These are phyloP conservation scores for Denticeps clupeoides DNA, from an alignment of 2,797 vertebrate genomes.

Conservation along the genomic window DNA sequence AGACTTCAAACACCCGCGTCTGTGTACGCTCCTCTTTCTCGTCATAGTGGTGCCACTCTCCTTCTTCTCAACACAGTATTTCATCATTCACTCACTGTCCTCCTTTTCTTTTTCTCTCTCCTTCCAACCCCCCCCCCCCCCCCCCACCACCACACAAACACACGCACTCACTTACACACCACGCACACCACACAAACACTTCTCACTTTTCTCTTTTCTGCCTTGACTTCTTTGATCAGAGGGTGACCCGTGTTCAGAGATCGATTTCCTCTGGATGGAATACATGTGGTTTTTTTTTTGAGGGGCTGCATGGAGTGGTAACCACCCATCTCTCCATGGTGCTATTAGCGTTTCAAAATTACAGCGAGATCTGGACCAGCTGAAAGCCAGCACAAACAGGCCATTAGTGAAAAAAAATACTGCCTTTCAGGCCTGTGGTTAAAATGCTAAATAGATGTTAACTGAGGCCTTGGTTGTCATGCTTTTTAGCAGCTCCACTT, in stretches of 20 bases:
- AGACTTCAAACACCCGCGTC: too few species aligned
- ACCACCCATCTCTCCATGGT: conserved; percentile 31
- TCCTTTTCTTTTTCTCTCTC: not conserved
- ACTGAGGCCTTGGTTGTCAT: not conserved
- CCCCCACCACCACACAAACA: not conserved
- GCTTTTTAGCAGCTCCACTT: too few species aligned
- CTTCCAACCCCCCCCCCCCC: not conserved
- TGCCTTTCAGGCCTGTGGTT: conserved; percentile 10
- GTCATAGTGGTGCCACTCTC: too few species aligned
- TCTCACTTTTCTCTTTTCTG: too few species aligned
- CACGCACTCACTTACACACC: not conserved
- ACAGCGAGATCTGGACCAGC: conserved; percentile 5
- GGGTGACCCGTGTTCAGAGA: too few species aligned
- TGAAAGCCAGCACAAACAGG: conserved; percentile 35
- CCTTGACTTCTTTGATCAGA: too few species aligned
- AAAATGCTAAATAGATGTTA: conserved; percentile 27
- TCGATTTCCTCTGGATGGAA: too few species aligned
- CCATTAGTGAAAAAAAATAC: conserved; percentile 24
- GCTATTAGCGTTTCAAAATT: conserved; percentile 30
- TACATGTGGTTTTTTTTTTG: too few species aligned
- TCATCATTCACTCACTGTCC: not conserved
- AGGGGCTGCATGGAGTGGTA: too few species aligned
- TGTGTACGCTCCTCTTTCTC: not conserved
- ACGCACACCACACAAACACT: too few species aligned
- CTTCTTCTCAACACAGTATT: too few species aligned